These are phyloP conservation scores for Caretta caretta DNA, from an alignment of 2,113 vertebrate species.

Conservation along the genomic window DNA sequence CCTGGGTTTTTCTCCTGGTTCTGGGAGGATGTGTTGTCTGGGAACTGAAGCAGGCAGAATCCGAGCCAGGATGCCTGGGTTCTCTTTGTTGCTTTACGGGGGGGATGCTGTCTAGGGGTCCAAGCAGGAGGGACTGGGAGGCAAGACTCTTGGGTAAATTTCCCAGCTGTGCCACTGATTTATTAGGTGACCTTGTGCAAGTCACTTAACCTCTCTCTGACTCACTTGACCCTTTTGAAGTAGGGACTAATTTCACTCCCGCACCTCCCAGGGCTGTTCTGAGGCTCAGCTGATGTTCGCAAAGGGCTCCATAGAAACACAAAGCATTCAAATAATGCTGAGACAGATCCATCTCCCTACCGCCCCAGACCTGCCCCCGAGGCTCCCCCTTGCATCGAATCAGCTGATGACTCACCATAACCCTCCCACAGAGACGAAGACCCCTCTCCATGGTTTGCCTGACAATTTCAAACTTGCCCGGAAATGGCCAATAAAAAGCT, in stretches of 20 bases:
- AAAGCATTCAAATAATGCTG: neutral
- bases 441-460: neutral
- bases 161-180: neutral
- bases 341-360: neutral
- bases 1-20: rapidly evolving
- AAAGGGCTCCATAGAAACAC: neutral
- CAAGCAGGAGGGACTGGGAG: neutral
- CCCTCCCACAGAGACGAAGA: neutral
- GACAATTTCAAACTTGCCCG: neutral
- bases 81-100: neutral
- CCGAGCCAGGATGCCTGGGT: neutral
- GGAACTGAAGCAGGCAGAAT: neutral
- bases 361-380: too few relatives aligned
- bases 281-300: neutral
- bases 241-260: neutral
- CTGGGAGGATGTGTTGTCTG: rapidly evolving
- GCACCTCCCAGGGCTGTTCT: neutral
- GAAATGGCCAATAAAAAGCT: constrained; percentile 2
- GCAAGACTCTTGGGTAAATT: neutral
- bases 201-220: neutral
- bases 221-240: neutral
- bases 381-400: neutral
- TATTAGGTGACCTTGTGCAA: neutral
- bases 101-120: rapidly evolving
- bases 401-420: neutral